Percentiles rank a stretch among this genome's conserved stretches.
These are phyloP conservation scores for Pseudomyrmex pallidus DNA, from an alignment of 1,140 invertebrate genomes.

Conservation along the genomic window DNA sequence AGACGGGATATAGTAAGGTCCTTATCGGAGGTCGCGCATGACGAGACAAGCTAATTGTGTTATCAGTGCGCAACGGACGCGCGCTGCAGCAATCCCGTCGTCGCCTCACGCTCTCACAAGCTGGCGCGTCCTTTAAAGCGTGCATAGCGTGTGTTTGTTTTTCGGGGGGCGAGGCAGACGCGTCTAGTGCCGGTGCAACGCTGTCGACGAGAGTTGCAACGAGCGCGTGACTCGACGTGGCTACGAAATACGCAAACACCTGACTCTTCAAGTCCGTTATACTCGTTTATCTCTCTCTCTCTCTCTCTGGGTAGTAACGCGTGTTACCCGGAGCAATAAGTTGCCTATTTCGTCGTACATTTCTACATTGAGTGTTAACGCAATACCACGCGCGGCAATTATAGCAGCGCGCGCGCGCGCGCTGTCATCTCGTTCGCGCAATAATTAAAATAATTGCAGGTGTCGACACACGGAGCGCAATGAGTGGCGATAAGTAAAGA, in stretches of 20 bases:
- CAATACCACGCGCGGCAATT: constrained; percentile 40
- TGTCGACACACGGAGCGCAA: background rate
- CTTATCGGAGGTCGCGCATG: constrained; percentile 80
- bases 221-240: constrained; percentile 1
- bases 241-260: background rate
- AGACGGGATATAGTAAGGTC: constrained; percentile 57
- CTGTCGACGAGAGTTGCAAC: background rate
- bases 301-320: constrained; percentile 5
- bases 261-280: background rate
- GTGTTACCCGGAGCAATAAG: background rate
- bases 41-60: constrained; percentile 80
- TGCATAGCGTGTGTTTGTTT: constrained; percentile 42
- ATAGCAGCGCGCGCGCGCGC: constrained; percentile 13
- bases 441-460: constrained; percentile 49
- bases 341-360: constrained; percentile 9
- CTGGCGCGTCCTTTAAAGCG: background rate
- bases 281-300: constrained; percentile 10
- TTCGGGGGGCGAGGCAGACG: background rate
- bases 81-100: constrained; percentile 29
- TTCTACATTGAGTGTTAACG: constrained; percentile 39
- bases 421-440: constrained; percentile 33
- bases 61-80: constrained; percentile 75
- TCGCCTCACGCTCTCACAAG: background rate
- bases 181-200: too few species aligned
- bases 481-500: constrained; percentile 25